These are phyloP conservation scores for Pseudopipra pipra DNA, from an alignment of 2,113 vertebrate genomes.

Conservation along the genomic window DNA sequence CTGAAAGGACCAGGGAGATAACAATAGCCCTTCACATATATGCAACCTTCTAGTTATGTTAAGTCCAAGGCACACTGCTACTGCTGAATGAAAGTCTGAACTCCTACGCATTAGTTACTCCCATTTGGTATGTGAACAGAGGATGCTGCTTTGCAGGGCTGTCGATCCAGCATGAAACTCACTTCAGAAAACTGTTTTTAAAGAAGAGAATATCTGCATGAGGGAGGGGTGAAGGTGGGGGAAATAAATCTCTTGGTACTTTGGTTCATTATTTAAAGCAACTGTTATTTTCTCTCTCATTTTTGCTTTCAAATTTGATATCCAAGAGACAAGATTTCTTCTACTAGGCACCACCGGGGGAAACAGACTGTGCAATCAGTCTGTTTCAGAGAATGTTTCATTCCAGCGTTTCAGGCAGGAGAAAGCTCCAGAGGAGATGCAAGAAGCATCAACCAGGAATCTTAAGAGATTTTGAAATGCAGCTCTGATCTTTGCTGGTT, in stretches of 20 bases:
- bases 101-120: neutral
- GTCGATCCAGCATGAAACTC: constrained; percentile 18
- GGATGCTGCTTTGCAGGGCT: neutral
- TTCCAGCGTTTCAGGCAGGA: constrained; percentile 5
- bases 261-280: constrained; percentile 55
- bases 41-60: neutral
- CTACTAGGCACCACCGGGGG: neutral
- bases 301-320: constrained; percentile 33
- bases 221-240: neutral
- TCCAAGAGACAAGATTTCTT: constrained; percentile 27
- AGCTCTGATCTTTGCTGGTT: constrained; percentile 12
- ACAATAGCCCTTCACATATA: neutral
- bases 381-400: constrained; percentile 20
- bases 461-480: constrained; percentile 21
- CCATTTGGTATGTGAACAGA: neutral
- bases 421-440: constrained; percentile 11
- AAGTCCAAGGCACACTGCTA: neutral
- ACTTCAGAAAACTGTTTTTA: constrained; percentile 27
- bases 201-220: constrained; percentile 19
- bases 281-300: constrained; percentile 20
- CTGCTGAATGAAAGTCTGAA: neutral
- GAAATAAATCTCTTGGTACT: constrained; percentile 3
- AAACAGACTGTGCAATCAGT: neutral
- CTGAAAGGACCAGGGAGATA: neutral
- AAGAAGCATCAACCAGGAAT: neutral